Conservation (phyloP, 2,888 invertebrate genomes). For the Apocheima hispidaria region DNA sequence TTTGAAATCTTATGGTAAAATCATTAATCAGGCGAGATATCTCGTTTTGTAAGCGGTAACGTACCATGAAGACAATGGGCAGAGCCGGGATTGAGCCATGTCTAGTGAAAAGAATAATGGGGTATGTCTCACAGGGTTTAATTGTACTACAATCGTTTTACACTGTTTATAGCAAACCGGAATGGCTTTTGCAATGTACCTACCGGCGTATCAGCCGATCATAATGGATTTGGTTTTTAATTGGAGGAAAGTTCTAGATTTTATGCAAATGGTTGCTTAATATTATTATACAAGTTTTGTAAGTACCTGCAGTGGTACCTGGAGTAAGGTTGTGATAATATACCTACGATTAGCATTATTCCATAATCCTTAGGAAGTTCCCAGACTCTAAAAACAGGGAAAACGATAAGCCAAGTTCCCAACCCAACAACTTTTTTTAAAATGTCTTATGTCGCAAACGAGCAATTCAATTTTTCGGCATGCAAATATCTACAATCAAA, state of each 20-base stretch:
- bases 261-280: neutral
- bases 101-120: conserved; percentile 59
- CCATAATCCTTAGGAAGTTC: too few species aligned
- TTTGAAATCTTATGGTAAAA: conserved; percentile 78
- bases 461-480: too few species aligned
- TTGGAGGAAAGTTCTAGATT: conserved; percentile 15
- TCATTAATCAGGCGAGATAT: conserved; percentile 79
- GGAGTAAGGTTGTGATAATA: too few species aligned
- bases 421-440: too few species aligned
- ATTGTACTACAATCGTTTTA: conserved; percentile 65
- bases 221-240: conserved; percentile 16
- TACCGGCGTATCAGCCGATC: conserved; percentile 14
- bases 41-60: conserved; percentile 66
- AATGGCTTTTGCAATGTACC: conserved; percentile 36
- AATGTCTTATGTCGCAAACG: too few species aligned
- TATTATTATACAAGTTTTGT: neutral
- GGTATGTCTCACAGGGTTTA: conserved; percentile 58
- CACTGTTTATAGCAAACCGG: conserved; percentile 55
- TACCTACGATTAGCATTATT: too few species aligned
- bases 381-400: too few species aligned
- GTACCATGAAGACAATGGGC: conserved; percentile 76
- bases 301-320: neutral
- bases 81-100: conserved; percentile 53
- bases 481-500: too few species aligned
- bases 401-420: too few species aligned